Percentiles rank a stretch among this genome's conserved stretches.
phyloP scores from a whole-genome alignment of 2,797 vertebrate species.

The Syndactyla subalaris region DNA sequence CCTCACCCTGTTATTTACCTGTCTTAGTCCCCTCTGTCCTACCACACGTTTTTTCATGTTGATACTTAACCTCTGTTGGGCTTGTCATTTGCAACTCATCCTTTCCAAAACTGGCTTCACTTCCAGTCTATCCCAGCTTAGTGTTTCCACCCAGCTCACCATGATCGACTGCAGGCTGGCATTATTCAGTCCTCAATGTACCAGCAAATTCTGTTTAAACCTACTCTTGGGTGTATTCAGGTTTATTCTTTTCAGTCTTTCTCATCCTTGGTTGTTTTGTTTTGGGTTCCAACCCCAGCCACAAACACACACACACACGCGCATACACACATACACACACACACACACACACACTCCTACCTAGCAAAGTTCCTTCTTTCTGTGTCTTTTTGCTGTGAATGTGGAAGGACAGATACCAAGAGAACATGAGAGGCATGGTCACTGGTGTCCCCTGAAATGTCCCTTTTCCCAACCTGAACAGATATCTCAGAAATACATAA shows the following conservation, averaged over 20 bases:
- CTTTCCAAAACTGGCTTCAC: background rate
- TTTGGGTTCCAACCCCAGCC: background rate
- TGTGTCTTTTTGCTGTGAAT: background rate
- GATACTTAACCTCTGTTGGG: background rate
- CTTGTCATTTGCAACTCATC: background rate
- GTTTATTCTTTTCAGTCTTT: background rate
- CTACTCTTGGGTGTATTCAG: background rate
- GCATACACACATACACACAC: too few relatives aligned
- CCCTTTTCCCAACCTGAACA: background rate
- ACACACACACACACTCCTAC: background rate
- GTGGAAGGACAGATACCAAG: background rate
- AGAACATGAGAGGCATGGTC: background rate
- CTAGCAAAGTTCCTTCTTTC: background rate
- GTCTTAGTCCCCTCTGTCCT: background rate
- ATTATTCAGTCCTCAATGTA: background rate
- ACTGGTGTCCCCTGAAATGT: background rate
- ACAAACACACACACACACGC: too few relatives aligned
- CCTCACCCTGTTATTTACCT: background rate
- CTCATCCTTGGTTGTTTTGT: background rate
- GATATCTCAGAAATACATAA: background rate
- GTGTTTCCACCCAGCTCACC: too few relatives aligned
- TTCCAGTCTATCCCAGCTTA: background rate
- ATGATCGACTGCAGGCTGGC: background rate
- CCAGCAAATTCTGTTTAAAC: background rate
- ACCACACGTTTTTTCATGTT: background rate